A percentile compares a stretch with the other conserved stretches of the same genome.
phyloP scores from a whole-genome alignment of 2,888 invertebrate genomes.

The Scrobipalpa costella region DNA sequence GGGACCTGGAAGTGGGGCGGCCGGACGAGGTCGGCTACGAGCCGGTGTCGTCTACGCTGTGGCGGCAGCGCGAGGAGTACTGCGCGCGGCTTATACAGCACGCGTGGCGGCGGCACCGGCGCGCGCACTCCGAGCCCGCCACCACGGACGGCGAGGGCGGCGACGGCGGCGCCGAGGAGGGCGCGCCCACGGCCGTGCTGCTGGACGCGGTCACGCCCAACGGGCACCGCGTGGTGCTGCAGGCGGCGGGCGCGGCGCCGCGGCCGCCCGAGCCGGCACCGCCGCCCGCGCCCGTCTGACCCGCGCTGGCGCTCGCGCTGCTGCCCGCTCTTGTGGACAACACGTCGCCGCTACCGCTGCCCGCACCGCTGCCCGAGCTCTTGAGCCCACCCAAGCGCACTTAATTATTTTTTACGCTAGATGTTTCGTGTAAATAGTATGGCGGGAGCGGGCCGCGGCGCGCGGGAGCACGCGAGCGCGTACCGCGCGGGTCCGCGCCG shows the following conservation, averaged over 20 bases:
- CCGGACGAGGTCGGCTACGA: slow-evolving; percentile 95
- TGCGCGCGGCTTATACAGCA: slow-evolving; percentile 97
- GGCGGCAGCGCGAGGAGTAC: slow-evolving; percentile 98
- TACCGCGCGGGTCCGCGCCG: slow-evolving; percentile 48
- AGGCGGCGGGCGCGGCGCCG: slow-evolving; percentile 92
- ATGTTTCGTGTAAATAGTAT: slow-evolving; percentile 58
- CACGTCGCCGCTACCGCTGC: slow-evolving; percentile 76
- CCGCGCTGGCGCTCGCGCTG: slow-evolving; percentile 79
- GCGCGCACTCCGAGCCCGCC: slow-evolving; percentile 81
- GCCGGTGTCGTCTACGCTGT: slow-evolving; percentile 95
- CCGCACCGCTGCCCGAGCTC: slow-evolving; percentile 77
- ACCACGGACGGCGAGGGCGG: slow-evolving; percentile 72
- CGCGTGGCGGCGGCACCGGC: slow-evolving; percentile 94
- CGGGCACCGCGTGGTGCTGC: slow-evolving; percentile 95
- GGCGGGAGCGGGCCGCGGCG: slow-evolving; percentile 58
- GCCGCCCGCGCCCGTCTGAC: slow-evolving; percentile 85
- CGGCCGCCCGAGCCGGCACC: slow-evolving; percentile 93
- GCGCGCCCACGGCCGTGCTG: slow-evolving; percentile 92
- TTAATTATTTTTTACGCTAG: slow-evolving; percentile 72
- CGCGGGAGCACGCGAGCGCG: slow-evolving; percentile 49
- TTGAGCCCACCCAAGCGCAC: slow-evolving; percentile 76
- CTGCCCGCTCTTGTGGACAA: slow-evolving; percentile 76
- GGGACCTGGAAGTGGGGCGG: slow-evolving; percentile 92
- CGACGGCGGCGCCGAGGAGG: slow-evolving; percentile 82
- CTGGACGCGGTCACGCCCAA: slow-evolving; percentile 89